Evolutionary conservation across 35 echinoderm and acorn worm genomes (phyloP).

Genomic region (Heliocidaris tuberculata): DNA sequence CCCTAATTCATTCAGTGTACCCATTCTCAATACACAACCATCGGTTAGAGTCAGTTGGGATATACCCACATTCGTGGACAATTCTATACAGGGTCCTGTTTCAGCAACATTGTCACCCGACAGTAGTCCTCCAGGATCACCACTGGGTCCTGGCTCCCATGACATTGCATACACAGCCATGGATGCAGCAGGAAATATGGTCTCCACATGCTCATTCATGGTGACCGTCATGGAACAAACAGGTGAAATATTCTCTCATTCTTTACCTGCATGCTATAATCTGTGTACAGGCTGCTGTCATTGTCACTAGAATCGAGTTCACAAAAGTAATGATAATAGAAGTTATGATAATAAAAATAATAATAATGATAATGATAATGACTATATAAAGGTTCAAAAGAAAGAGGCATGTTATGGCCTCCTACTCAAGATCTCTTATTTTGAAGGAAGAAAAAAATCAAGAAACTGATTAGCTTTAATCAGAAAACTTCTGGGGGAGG

Average conservation of each 20-base stretch:
- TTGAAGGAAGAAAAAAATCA: too few species aligned
- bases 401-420: too few species aligned
- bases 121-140: background rate
- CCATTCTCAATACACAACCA: background rate
- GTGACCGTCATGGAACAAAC: background rate
- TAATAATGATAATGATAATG: too few species aligned
- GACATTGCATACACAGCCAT: background rate
- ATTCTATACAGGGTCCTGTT: background rate
- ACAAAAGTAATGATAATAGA: too few species aligned
- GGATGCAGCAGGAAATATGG: background rate
- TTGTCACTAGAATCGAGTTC: too few species aligned
- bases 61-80: background rate
- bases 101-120: background rate
- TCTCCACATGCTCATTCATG: background rate
- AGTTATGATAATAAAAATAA: too few species aligned
- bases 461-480: too few species aligned
- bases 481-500: too few species aligned
- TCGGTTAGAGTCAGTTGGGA: background rate
- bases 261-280: too few species aligned
- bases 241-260: background rate
- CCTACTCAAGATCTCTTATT: too few species aligned
- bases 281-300: too few species aligned
- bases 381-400: too few species aligned
- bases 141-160: background rate
- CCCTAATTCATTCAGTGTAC: background rate